Evolutionary conservation across 2,888 invertebrate genomes (phyloP).

Genomic region (Mythimna lalbum): DNA sequence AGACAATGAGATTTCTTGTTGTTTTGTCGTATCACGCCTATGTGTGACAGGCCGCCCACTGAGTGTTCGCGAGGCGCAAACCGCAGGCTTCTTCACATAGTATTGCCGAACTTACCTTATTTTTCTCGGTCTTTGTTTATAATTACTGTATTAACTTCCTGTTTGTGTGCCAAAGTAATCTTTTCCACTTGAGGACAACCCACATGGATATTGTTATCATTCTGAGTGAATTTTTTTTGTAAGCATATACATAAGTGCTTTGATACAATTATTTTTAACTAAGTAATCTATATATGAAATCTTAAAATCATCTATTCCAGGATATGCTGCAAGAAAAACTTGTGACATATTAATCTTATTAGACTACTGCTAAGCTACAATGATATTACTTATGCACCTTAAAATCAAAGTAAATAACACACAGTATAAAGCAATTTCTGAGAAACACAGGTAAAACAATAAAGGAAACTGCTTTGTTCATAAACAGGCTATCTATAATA

Average conservation of each 20-base stretch:
- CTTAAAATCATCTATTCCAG: neutral
- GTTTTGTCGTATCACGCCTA: conserved; percentile 50
- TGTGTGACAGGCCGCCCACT: conserved; percentile 69
- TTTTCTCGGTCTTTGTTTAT: conserved; percentile 12
- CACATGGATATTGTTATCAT: conserved; percentile 51
- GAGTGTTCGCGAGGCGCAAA: conserved; percentile 27
- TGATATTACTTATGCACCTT: neutral
- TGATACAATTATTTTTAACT: neutral
- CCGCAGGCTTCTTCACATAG: conserved; percentile 25
- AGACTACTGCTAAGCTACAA: neutral
- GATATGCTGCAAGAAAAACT: neutral
- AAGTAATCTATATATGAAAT: neutral
- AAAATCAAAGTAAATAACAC: neutral
- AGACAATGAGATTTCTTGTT: conserved; percentile 33
- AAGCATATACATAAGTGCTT: conserved; percentile 5
- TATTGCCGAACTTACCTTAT: conserved; percentile 25
- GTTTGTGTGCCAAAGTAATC: conserved; percentile 4
- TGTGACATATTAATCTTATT: conserved; percentile 18
- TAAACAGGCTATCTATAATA: neutral
- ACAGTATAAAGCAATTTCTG: neutral
- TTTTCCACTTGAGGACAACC: conserved; percentile 22
- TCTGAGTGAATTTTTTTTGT: conserved; percentile 13
- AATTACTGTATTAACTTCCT: conserved; percentile 16
- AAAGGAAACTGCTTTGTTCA: conserved; percentile 13
- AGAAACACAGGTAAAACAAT: neutral